Evolutionary conservation across 2,113 vertebrate genomes (phyloP).

Genomic region (Leptosomus discolor): DNA sequence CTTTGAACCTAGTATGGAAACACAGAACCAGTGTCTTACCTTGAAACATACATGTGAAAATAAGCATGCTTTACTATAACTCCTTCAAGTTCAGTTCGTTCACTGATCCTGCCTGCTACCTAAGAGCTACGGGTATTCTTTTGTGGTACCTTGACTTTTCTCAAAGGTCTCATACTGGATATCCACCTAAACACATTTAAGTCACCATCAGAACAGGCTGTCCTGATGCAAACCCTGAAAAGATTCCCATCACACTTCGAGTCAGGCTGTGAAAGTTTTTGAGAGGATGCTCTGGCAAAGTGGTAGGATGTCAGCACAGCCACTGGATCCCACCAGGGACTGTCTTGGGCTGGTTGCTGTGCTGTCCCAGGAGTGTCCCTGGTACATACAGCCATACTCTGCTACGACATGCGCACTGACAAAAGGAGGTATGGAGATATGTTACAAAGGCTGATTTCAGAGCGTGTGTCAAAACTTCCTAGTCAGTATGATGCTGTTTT

Average conservation of each 20-base stretch:
- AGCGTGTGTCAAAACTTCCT: background rate
- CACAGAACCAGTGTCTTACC: background rate
- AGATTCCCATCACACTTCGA: background rate
- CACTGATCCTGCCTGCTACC: background rate
- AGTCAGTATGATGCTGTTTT: background rate
- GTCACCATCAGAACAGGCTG: background rate
- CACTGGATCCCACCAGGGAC: background rate
- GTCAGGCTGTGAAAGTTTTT: background rate
- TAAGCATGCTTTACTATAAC: background rate
- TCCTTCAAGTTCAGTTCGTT: background rate
- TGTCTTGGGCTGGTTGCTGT: background rate
- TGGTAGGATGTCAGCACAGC: background rate
- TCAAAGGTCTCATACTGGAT: background rate
- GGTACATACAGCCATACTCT: rapidly evolving
- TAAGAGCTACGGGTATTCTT: background rate
- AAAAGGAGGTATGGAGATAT: background rate
- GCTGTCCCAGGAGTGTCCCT: background rate
- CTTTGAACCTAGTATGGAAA: background rate
- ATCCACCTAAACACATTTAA: background rate
- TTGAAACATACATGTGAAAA: background rate
- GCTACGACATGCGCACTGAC: rapidly evolving
- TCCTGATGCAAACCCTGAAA: background rate
- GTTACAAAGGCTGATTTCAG: background rate
- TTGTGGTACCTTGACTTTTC: background rate
- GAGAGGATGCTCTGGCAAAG: background rate